Evolutionary conservation across 2,888 invertebrate genomes (phyloP), one percentile per base, ranked within the genome.

Genomic region (Crematogaster levior): DNA sequence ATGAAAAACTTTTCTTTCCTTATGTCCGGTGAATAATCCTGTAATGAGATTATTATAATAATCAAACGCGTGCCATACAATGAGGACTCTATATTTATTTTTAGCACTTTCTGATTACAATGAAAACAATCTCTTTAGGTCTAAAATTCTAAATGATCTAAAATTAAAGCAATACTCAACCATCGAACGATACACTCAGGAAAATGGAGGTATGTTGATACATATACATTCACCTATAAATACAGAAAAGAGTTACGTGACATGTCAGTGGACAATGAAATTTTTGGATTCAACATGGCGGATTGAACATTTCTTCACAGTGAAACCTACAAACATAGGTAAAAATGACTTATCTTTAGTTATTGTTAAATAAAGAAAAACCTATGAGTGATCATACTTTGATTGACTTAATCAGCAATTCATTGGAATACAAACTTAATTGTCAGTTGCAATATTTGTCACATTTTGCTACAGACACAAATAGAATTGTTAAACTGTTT

Each of bases 31-130:
- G 86, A 85, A 43, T 30, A 77, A 34, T 81, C n/a, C n/a, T 30
- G 56, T 1, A 70, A 56, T 43, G 34, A 18, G 58, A 58, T 37
- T n/a, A 61, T 37, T 63, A 24, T 1, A 24, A 9, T 7, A 34
- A 40, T 75, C 40, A n/a, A n/a, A n/a, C 27, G 12, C 2, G 15
- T 43, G 9, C 4, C 1, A 30, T 21, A 10, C 7, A 18, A 21
- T 12, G 1, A 63, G 48, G 9, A 1, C 10, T 53, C 7, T 12
- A 21, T 21, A n/a, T 46, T 27, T 56, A 40, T 68, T 86, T 84
- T 61, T 43, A 93, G 92, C 84, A 46, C 40, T 92, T 34, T 85
- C 88, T 4, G 86, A 90, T 61, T 93, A 93, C 63, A 91, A 83
- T 37, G 85, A 88, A 18, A 85, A 86, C 46, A 88, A 73, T 51